These are phyloP conservation scores for Cossypha niveicapilla DNA, from an alignment of 2,797 vertebrate genomes.

Conservation along the genomic window DNA sequence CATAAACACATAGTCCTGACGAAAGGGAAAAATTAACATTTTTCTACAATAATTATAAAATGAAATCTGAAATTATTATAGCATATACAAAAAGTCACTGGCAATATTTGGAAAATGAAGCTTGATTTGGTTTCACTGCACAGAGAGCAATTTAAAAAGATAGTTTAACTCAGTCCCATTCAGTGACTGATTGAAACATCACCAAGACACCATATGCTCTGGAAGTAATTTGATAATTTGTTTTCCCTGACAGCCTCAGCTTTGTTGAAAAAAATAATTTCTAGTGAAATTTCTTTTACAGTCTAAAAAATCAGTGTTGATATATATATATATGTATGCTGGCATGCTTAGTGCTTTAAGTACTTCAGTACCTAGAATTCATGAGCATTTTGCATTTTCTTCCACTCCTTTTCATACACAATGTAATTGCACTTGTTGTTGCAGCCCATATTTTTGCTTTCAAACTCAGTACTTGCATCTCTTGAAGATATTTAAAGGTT, in stretches of 20 bases:
- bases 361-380: background rate
- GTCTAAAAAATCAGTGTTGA: background rate
- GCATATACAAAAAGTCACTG: background rate
- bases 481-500: background rate
- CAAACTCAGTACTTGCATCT: background rate
- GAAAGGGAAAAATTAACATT: background rate
- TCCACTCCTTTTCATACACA: background rate
- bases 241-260: background rate
- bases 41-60: background rate
- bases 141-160: background rate
- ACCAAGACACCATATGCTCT: background rate
- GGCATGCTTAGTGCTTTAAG: background rate
- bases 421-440: background rate
- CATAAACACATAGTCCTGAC: background rate
- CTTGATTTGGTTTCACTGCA: background rate
- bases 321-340: background rate
- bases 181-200: background rate
- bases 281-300: background rate
- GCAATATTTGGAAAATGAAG: background rate
- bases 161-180: background rate
- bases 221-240: background rate
- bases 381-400: background rate
- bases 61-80: background rate
- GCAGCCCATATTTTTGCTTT: background rate
- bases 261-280: background rate